phyloP scores from a whole-genome alignment of 2,113 vertebrate species.

The Saguinus midas region DNA sequence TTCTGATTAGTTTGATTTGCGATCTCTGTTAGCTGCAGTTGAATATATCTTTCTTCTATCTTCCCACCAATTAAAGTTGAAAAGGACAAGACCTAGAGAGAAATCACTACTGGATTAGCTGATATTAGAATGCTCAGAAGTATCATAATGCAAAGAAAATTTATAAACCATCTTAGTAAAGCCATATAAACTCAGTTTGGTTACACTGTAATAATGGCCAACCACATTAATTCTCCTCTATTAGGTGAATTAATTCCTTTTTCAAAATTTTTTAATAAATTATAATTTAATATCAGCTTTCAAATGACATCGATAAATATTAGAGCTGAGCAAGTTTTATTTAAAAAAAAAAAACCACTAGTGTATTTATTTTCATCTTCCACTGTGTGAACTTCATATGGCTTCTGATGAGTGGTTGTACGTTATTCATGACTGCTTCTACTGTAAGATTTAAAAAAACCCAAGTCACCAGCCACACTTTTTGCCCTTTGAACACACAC shows the following conservation, averaged over 20 bases:
- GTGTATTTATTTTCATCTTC: constrained; percentile 58
- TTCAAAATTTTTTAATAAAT: not conserved
- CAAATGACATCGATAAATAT: constrained; percentile 16
- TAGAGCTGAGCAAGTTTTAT: constrained; percentile 5
- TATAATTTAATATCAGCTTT: constrained; percentile 31
- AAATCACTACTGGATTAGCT: not conserved
- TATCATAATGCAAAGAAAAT: not conserved
- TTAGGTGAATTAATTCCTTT: not conserved
- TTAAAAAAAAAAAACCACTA: not conserved
- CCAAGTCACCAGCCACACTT: constrained; percentile 47
- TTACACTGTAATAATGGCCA: not conserved
- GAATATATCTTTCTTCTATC: not conserved
- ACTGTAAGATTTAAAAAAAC: constrained; percentile 53
- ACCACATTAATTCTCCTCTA: not conserved
- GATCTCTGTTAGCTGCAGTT: not conserved
- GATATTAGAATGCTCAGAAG: not conserved
- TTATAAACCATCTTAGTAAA: not conserved
- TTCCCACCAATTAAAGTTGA: not conserved
- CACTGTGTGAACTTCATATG: constrained; percentile 27
- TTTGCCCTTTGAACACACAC: constrained; percentile 52
- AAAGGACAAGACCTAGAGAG: not conserved
- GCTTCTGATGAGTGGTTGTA: constrained; percentile 42
- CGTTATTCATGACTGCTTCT: constrained; percentile 20
- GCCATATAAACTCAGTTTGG: not conserved
- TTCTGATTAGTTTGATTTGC: not conserved